phyloP scores from a whole-genome alignment of 2,113 vertebrate genomes.

The Blennius ocellaris region DNA sequence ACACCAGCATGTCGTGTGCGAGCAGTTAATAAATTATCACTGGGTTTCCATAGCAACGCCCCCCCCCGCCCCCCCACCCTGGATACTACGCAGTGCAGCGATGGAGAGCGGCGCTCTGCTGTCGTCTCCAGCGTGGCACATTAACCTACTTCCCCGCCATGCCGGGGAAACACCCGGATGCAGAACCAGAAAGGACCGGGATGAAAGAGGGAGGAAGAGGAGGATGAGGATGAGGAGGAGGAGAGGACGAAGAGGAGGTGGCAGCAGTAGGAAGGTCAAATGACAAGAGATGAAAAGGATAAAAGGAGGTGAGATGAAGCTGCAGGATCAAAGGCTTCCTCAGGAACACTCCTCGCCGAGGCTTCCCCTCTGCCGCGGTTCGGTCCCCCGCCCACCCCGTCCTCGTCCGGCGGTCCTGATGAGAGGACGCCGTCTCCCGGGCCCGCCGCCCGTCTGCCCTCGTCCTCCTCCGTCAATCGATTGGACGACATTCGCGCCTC shows the following conservation, averaged over 20 bases:
- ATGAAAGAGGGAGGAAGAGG: conserved; percentile 7
- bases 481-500: no score
- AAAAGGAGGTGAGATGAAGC: not conserved
- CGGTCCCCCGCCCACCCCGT: not conserved
- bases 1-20: not conserved
- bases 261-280: not conserved
- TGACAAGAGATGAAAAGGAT: not conserved
- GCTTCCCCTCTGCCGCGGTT: no score
- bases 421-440: conserved; percentile 42
- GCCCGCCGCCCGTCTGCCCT: conserved; percentile 5
- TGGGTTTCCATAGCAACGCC: conserved; percentile 80
- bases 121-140: conserved; percentile 78
- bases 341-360: no score
- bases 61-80: conserved; percentile 14
- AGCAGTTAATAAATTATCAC: conserved; percentile 62
- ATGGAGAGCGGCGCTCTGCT: conserved; percentile 48
- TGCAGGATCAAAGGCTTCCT: no score
- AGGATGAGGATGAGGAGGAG: not conserved
- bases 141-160: conserved; percentile 77
- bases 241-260: no score
- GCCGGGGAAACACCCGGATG: conserved; percentile 43
- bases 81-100: conserved; percentile 52
- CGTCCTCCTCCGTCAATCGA: not conserved
- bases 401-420: conserved; percentile 46
- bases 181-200: conserved; percentile 12